A percentile compares a stretch with the other conserved stretches of the same genome.
These are phyloP conservation scores for Acanthopleura granulata DNA, from an alignment of 2,888 invertebrate species.

Conservation along the genomic window DNA sequence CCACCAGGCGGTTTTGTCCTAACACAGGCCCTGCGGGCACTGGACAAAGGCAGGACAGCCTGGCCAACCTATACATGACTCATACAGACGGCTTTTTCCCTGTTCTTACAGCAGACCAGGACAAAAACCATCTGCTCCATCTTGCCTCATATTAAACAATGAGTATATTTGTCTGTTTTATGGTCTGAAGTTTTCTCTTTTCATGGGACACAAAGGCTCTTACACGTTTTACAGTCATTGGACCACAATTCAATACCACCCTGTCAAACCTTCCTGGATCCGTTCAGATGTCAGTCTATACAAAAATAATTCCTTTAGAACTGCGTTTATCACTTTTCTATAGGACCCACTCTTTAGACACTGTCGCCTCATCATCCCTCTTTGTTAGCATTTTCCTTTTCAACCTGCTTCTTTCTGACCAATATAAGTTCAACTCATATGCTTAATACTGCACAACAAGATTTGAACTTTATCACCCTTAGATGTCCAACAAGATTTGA, in stretches of 20 bases:
- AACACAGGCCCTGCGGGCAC: not conserved
- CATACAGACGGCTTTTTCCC: not conserved
- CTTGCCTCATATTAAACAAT: slow-evolving; percentile 17
- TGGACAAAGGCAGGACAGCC: slow-evolving; percentile 13
- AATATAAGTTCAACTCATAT: too few relatives aligned
- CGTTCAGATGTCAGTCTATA: not conserved
- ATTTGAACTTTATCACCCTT: too few relatives aligned
- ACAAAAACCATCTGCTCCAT: slow-evolving; percentile 12
- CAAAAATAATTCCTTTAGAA: not conserved
- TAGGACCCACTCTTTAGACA: too few relatives aligned
- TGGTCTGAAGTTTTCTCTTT: not conserved
- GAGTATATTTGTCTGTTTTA: slow-evolving; percentile 5
- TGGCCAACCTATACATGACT: slow-evolving; percentile 5
- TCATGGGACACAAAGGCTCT: not conserved
- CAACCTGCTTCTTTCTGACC: too few relatives aligned
- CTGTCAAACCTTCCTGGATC: not conserved
- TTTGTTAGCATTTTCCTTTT: too few relatives aligned
- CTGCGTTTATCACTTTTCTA: too few relatives aligned
- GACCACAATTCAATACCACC: slow-evolving; percentile 1
- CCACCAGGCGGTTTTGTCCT: not conserved
- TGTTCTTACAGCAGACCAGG: not conserved
- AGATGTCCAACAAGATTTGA: too few relatives aligned
- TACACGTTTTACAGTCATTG: not conserved
- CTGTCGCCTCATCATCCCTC: too few relatives aligned
- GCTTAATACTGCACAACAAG: too few relatives aligned